Percentiles rank a stretch among this genome's conserved stretches.
phyloP scores from a whole-genome alignment of 2,113 vertebrate species.

The Canis aureus region DNA sequence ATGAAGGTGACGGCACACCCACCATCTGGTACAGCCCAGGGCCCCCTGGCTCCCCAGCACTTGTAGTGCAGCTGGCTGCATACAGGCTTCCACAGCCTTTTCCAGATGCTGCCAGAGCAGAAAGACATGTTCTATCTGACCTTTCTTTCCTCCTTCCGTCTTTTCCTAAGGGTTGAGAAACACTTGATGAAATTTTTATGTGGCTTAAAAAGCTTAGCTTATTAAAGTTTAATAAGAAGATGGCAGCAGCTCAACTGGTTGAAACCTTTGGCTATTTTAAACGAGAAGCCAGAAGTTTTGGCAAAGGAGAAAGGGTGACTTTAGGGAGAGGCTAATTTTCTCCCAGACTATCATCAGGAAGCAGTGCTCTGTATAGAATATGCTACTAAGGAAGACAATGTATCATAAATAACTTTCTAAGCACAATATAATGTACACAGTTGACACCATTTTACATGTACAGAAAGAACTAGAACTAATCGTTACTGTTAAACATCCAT shows the following conservation, averaged over 20 bases:
- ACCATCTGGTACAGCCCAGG: slow-evolving; percentile 59
- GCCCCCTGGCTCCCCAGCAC: slow-evolving; percentile 37
- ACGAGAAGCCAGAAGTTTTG: slow-evolving; percentile 77
- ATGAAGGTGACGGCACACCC: slow-evolving; percentile 67
- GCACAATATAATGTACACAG: not conserved
- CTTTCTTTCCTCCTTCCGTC: slow-evolving; percentile 87
- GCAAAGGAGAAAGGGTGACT: slow-evolving; percentile 66
- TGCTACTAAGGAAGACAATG: not conserved
- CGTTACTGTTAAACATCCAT: too few relatives aligned
- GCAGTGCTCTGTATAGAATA: not conserved
- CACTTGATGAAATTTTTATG: slow-evolving; percentile 91
- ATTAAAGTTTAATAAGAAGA: slow-evolving; percentile 91
- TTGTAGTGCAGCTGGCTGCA: slow-evolving; percentile 59
- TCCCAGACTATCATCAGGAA: not conserved
- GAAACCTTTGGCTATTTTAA: slow-evolving; percentile 83
- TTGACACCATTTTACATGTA: not conserved
- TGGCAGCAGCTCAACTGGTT: slow-evolving; percentile 82
- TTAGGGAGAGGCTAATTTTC: not conserved
- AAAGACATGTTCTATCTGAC: slow-evolving; percentile 82
- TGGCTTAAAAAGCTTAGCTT: slow-evolving; percentile 88
- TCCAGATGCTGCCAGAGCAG: slow-evolving; percentile 74
- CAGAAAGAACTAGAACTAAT: not conserved
- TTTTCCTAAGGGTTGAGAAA: slow-evolving; percentile 88
- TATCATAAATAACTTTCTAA: not conserved
- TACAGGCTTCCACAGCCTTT: slow-evolving; percentile 68